These are phyloP conservation scores for Dendropsophus ebraccatus DNA, from an alignment of 2,113 vertebrate species.

Conservation along the genomic window DNA sequence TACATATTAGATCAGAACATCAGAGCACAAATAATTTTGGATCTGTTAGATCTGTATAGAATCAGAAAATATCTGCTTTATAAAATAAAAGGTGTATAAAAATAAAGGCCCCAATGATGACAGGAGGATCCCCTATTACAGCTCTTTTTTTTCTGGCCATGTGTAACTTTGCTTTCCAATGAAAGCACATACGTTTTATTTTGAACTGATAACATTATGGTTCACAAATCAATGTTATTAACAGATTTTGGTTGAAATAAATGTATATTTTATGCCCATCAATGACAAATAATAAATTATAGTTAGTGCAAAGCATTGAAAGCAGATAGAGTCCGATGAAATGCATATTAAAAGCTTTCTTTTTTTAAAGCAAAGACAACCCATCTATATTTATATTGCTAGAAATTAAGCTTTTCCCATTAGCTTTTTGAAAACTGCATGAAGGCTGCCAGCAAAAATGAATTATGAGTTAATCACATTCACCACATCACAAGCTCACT, in stretches of 20 bases:
- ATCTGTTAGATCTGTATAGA: too few species aligned
- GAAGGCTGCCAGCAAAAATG: slow-evolving; percentile 59
- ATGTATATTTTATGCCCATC: neutral
- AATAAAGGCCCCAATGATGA: neutral
- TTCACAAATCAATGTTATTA: neutral
- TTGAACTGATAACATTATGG: neutral
- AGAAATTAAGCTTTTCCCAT: slow-evolving; percentile 47
- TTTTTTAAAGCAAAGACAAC: slow-evolving; percentile 36
- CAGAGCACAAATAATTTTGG: too few species aligned
- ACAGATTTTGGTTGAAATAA: neutral
- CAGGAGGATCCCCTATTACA: neutral
- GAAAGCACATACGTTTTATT: neutral
- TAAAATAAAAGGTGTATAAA: neutral
- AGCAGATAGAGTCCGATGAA: neutral
- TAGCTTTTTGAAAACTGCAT: slow-evolving; percentile 53
- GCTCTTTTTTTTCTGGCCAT: too few species aligned
- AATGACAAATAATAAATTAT: neutral
- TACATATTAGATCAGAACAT: neutral
- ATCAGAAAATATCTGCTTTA: too few species aligned
- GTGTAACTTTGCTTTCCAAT: neutral
- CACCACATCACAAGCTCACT: slow-evolving; percentile 57
- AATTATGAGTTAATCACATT: slow-evolving; percentile 60
- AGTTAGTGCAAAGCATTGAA: neutral
- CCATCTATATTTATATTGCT: slow-evolving; percentile 55
- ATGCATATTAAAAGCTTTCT: slow-evolving; percentile 21